These are phyloP conservation scores for Spea bombifrons DNA, from an alignment of 2,113 vertebrate genomes.

Conservation along the genomic window DNA sequence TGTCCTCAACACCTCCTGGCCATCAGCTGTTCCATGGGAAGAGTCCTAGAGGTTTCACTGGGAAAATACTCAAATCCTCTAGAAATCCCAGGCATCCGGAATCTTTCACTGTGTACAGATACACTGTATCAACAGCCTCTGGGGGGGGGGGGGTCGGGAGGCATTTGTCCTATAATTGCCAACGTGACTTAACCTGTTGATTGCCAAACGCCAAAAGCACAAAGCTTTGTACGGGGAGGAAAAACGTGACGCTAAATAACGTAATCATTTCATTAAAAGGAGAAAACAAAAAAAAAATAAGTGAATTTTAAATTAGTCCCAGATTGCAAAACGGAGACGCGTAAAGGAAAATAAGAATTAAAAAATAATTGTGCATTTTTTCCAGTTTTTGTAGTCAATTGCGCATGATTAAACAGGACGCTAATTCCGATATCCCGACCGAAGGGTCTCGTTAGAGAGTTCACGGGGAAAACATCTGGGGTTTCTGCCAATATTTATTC, in stretches of 20 bases:
- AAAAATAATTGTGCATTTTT: no score
- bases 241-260: no score
- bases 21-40: constrained; percentile 2
- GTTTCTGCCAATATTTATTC: constrained; percentile 45
- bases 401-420: neutral
- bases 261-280: no score
- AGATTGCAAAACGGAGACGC: no score
- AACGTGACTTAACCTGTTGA: neutral
- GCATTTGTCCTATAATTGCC: neutral
- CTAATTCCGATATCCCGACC: neutral
- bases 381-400: neutral
- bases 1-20: neutral
- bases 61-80: neutral
- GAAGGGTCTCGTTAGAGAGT: neutral
- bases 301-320: no score
- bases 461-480: constrained; percentile 48
- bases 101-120: constrained; percentile 3
- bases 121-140: neutral
- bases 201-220: no score
- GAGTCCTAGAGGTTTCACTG: neutral
- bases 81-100: neutral
- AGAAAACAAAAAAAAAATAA: no score
- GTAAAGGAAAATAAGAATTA: no score
- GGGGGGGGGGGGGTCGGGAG: neutral
- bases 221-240: no score